Evolutionary conservation across 2,797 vertebrate genomes (phyloP).

Genomic region (Lycodopsis pacificus): DNA sequence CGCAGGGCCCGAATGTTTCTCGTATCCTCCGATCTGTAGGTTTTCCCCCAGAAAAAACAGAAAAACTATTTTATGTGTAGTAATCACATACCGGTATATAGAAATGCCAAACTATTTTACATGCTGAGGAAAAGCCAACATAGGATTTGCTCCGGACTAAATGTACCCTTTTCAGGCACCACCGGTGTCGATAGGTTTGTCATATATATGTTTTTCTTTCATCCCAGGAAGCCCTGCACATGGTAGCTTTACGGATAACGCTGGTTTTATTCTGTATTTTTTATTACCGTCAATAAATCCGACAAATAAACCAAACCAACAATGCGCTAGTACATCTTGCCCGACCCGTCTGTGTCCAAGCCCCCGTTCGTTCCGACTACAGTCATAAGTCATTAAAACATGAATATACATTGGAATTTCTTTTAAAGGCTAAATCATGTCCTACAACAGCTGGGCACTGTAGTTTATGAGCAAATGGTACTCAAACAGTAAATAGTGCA

Average conservation of each 20-base stretch:
- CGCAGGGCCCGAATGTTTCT: constrained; percentile 3
- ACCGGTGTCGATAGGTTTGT: not conserved
- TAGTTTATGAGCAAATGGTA: not conserved
- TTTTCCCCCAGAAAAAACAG: not conserved
- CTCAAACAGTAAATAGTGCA: not conserved
- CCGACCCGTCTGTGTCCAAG: not conserved
- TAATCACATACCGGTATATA: not conserved
- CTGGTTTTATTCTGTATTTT: not conserved
- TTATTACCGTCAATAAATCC: not conserved
- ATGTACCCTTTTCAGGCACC: not conserved
- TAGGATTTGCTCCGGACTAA: not conserved
- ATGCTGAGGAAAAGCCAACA: not conserved
- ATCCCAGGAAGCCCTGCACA: not conserved
- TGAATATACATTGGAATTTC: not conserved
- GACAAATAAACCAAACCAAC: not conserved
- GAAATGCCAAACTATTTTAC: not conserved
- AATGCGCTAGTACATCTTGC: not conserved
- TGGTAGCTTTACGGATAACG: not conserved
- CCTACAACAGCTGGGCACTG: not conserved
- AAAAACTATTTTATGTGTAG: not conserved
- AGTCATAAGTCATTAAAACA: not conserved
- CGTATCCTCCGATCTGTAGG: not conserved
- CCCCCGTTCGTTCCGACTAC: not conserved
- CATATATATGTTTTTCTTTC: not conserved
- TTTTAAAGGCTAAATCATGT: not conserved